Conservation (phyloP, 2,113 vertebrate species). For the pig (Sus scrofa) region T2T-Sscrofa CM000815.6:93088501-93089000, state of each 20-base stretch:
- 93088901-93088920: neutral
- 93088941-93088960: neutral
- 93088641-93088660: neutral
- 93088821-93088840: neutral
- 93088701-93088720: neutral
- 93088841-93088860: neutral
- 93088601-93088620: neutral
- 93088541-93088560: neutral
- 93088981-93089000: neutral
- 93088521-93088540: neutral
- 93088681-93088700: neutral
- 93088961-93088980: neutral
- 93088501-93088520: neutral
- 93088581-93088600: neutral
- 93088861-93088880: neutral
- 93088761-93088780: neutral
- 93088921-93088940: neutral
- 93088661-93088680: neutral
- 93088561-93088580: neutral
- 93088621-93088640: neutral
- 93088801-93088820: neutral
- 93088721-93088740: neutral
- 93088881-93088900: neutral
- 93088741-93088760: neutral
- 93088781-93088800: neutral